Evolutionary conservation across 1,140 invertebrate species (phyloP).

Genomic region (Pogonomyrmex californicus): DNA sequence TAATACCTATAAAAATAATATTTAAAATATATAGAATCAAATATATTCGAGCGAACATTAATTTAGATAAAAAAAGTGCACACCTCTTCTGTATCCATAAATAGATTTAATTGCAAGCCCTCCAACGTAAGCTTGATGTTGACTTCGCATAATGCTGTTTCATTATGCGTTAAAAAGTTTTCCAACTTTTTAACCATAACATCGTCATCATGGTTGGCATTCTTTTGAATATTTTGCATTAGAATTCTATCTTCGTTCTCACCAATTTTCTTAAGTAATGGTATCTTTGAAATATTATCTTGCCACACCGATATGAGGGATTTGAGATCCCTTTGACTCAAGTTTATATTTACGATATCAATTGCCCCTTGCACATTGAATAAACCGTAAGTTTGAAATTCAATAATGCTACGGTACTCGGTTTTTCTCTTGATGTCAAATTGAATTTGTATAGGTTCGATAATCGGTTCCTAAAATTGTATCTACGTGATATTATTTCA

Average conservation of each 20-base stretch:
- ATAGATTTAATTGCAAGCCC: constrained; percentile 90
- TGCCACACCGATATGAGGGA: constrained; percentile 90
- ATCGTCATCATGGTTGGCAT: constrained; percentile 84
- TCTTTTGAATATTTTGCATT: constrained; percentile 34
- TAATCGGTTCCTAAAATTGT: constrained; percentile 89
- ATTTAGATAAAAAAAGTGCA: not conserved
- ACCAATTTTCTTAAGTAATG: constrained; percentile 50
- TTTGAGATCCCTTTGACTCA: constrained; percentile 91
- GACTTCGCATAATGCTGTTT: constrained; percentile 87
- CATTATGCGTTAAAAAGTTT: constrained; percentile 91
- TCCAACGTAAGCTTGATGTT: constrained; percentile 89
- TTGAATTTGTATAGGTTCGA: constrained; percentile 92
- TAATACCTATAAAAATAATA: constrained; percentile 84
- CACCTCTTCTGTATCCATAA: constrained; percentile 91
- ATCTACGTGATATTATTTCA: not conserved
- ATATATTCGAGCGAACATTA: not conserved
- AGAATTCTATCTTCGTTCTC: constrained; percentile 59
- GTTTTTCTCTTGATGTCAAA: constrained; percentile 91
- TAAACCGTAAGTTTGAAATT: constrained; percentile 82
- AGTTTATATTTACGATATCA: constrained; percentile 90
- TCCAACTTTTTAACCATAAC: constrained; percentile 90
- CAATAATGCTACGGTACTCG: constrained; percentile 77
- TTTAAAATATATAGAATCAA: not conserved
- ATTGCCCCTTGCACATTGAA: constrained; percentile 91
- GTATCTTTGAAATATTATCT: constrained; percentile 88